Evolutionary conservation across 2,113 vertebrate genomes (phyloP), one percentile per base, ranked within the genome.

Genomic region (Neoarius graeffei): DNA sequence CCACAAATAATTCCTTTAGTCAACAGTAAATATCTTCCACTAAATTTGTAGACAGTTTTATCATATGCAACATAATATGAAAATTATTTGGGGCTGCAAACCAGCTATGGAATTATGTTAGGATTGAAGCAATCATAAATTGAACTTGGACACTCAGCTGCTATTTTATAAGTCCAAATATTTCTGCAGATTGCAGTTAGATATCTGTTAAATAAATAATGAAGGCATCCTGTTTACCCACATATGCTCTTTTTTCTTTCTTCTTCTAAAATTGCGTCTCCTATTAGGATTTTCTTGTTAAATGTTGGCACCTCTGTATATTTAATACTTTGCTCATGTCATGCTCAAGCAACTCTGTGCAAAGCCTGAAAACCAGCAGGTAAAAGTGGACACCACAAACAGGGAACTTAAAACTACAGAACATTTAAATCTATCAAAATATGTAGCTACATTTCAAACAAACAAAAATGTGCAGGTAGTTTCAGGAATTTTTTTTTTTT

Each of bases 361-460:
- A 86, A 62, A 80, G 81, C 13, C 83, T 30, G 52, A 23, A 77
- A 69, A 64, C 11, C 23, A 48, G 89, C 27, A 87, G 74, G 76
- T 15, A 7, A 88, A 90, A 4, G 81, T 13, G 48, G 76, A 84
- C 64, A n/a, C 83, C 88, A 89, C 11, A 80, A 42, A 25, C 66
- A 84, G 83, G 81, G 64, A 19, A 11, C 42, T 35, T 86, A 83
- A 90, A 71, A 87, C 67, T 90, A 89, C 54, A 79, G 81, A 81
- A 83, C 89, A 79, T 54, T n/a, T 27, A n/a, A 25, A 54, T 79
- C 23, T n/a, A 42, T 50, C 20, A 50, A 79, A 79, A 27, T 54
- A 52, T 89, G 81, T 59, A 91, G 81, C 89, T 89, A 91, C 52
- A 48, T 69, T 80, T 69, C 84, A 89, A 57, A 89, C 84, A 89